Evolutionary conservation across 2,888 invertebrate genomes (phyloP), one percentile per base, ranked within the genome.

Genomic region (Calliopum simillimum): DNA sequence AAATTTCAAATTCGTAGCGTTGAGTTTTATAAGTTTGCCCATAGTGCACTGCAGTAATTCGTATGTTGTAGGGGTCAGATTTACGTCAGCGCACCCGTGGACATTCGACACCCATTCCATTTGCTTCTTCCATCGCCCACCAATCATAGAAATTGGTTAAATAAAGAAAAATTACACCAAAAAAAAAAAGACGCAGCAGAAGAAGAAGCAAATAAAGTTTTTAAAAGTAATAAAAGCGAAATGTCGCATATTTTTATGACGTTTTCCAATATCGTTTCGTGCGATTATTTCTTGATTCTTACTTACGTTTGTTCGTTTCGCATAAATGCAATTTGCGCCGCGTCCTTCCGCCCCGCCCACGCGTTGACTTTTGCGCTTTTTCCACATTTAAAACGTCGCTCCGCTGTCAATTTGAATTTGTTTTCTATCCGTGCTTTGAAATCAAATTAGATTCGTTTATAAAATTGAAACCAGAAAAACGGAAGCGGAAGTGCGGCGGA

Each of bases 161-260:
- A 53, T 64, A 68, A 66, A 47, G 58, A 64, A 53, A 66, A 51
- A 62, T 64, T 66, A 65, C 71, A 61, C 55, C 21, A 64, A 58
- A 46, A 23, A 51, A 53, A 64, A 58, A 47, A 62, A 51, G 55
- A 47, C 49, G 62, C 59, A 56, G 58, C 69, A 46, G 59, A 66
- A 64, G 65, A 70, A 46, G 59, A 66, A 64, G 64, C 71, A 77
- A 84, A 82, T 79, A 80, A 80, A 84, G 84, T 84, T 84, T 84
- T 83, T 81, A 81, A 83, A 84, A 81, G 83, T 82, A 84, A 86
- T 86, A 86, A 86, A 85, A 84, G 80, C 84, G 83, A 85, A 86
- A 85, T 86, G 86, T 84, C 86, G 84, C 86, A 86, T 84, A 84
- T 83, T 86, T 86, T 86, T 85, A 84, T 85, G 86, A 85, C 86